These are phyloP conservation scores for Sinocyclocheilus maitianheensis DNA, from an alignment of 2,113 vertebrate genomes.

Conservation along the genomic window DNA sequence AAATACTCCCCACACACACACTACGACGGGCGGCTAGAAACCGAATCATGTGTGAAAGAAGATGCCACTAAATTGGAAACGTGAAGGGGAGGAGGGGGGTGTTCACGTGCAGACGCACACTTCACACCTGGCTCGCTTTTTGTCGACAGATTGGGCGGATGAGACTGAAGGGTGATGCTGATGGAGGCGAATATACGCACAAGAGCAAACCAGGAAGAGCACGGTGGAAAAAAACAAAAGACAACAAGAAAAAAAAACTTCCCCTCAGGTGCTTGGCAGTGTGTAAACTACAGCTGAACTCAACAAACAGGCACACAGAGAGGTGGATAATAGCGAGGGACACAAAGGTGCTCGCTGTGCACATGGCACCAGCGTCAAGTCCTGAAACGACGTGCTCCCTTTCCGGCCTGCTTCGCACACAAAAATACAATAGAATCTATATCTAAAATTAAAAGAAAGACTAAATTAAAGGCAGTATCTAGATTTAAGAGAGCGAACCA, in stretches of 20 bases:
- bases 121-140: conserved; percentile 50
- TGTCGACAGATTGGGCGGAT: conserved; percentile 49
- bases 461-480: conserved; percentile 69
- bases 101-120: conserved; percentile 43
- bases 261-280: conserved; percentile 78
- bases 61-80: neutral
- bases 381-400: conserved; percentile 65
- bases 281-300: conserved; percentile 77
- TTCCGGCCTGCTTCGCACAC: conserved; percentile 68
- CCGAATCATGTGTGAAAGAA: neutral
- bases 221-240: conserved; percentile 51
- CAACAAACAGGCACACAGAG: conserved; percentile 67
- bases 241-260: conserved; percentile 63
- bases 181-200: conserved; percentile 25
- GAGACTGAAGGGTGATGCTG: conserved; percentile 41
- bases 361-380: conserved; percentile 51
- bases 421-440: conserved; percentile 69
- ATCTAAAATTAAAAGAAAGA: conserved; percentile 67
- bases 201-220: conserved; percentile 65
- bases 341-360: conserved; percentile 61
- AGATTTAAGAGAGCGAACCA: conserved; percentile 69
- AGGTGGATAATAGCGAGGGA: conserved; percentile 56
- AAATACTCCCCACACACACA: conserved; percentile 68
- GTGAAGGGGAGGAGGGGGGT: neutral
- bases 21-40: neutral